Percentiles rank a stretch among this genome's conserved stretches.
phyloP scores from a whole-genome alignment of 2,113 vertebrate genomes.

The Macquaria ambigua region DNA sequence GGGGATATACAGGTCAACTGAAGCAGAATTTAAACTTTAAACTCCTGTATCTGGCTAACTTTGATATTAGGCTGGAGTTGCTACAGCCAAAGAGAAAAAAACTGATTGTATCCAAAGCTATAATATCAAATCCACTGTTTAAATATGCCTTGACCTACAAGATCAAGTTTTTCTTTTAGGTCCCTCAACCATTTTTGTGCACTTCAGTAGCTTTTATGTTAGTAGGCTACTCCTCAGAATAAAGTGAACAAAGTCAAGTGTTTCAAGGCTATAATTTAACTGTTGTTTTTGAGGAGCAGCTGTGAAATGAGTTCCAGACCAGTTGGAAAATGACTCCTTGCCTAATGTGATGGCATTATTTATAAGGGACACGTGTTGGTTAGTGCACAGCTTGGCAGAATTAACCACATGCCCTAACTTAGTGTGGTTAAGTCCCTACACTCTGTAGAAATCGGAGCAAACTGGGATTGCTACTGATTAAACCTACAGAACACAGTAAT shows the following conservation, averaged over 20 bases:
- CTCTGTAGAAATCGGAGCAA: conserved; percentile 27
- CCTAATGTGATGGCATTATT: conserved; percentile 6
- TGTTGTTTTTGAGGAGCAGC: conserved; percentile 8
- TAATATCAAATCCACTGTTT: background rate
- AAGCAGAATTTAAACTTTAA: conserved; percentile 15
- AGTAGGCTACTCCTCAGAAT: background rate
- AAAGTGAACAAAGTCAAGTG: conserved; percentile 13
- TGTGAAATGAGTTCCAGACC: background rate
- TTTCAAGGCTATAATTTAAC: background rate
- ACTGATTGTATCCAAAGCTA: background rate
- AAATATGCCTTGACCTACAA: background rate
- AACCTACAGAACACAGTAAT: conserved; percentile 57
- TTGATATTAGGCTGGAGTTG: background rate
- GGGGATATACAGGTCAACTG: conserved; percentile 35
- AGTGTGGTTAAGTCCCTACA: conserved; percentile 16
- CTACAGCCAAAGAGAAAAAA: background rate
- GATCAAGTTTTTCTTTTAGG: background rate
- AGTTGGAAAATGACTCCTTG: background rate
- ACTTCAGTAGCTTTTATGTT: background rate
- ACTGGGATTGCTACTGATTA: conserved; percentile 30
- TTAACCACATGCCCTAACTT: conserved; percentile 25
- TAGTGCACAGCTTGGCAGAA: conserved; percentile 13
- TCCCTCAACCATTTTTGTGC: background rate
- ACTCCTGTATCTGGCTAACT: background rate
- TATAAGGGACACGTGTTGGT: conserved; percentile 1